Evolutionary conservation across 64 coral and sea anemone species (phyloP), one percentile per base, ranked within the genome.

Genomic region (Stichodactyla helianthus): DNA sequence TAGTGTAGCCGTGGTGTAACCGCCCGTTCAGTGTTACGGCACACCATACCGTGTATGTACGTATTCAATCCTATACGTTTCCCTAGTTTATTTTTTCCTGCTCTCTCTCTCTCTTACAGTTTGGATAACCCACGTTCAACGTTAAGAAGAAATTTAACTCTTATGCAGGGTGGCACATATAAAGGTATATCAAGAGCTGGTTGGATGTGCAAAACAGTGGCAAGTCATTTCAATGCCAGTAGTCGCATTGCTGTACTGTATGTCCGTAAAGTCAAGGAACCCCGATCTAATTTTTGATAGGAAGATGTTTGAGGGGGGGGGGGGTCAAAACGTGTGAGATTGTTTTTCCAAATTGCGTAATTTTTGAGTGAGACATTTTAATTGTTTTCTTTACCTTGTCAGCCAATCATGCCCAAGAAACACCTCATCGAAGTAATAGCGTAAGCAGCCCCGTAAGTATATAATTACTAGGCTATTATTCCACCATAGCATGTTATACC

Each of bases 151-250:
- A 98, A 98, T 79, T 86, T 98, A 12, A 98, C 96, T 2, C 85
- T 98, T 15, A 98, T 98, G 96, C 96, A 98, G 62, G 96, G 96
- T 77, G 96, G 96, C 23, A 98, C 93, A 52, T 98, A 92, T 71
- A 89, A 89, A 87, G 86, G 93, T 53, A 55, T 53, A 16, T 51
- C 13, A 14, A 31, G 19, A 84, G 28, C n/a, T 19, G 5, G 23
- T 20, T 11, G 76, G 27, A 85, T 23, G 35, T 44, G 35, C 35
- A 44, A 44, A 44, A 44, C 35, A 2, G 35, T 44, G 35, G 35
- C 1, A 44, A 44, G 35, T 44, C 4, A 44, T 44, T 3, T 44
- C 35, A 44, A 44, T 44, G 35, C 35, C 35, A 44, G 4, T 44
- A 44, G 35, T 44, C 35, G 35, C 35, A 44, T 44, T 44, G 2